Evolutionary conservation across 2,888 invertebrate genomes (phyloP), one percentile per base, ranked within the genome.

Genomic region (Lithophane semibrunnea): DNA sequence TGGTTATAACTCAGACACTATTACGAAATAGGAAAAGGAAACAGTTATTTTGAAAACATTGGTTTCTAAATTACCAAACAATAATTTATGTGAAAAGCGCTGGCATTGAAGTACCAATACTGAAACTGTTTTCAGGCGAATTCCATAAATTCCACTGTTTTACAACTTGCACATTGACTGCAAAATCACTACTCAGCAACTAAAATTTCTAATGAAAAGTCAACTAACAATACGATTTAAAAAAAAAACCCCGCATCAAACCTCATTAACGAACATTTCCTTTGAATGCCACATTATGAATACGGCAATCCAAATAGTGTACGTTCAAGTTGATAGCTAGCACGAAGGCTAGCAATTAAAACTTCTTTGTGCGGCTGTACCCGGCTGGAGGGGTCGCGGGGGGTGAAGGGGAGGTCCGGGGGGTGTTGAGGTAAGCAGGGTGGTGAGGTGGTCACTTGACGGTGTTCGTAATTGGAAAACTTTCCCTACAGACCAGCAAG

Each of bases 271-370:
- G 69, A 68, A 63, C 61, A 78, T 79, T 86, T 75, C 69, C 82
- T 87, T 86, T 86, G 84, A 86, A 88, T 80, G 66, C 75, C 82
- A 81, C 85, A 88, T 89, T 88, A 85, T 88, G 86, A 86, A 89
- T 90, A 90, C 90, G 87, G 89, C 89, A 91, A 91, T 93, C 92
- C 94, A 93, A 95, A 95, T 95, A 95, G 95, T 95, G 93, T 88
- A 87, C 88, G 88, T 85, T 89, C 90, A 90, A 92, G 90, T 93
- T 93, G 94, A 94, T 94, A 93, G 93, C 93, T 92, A 92, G 92
- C 92, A 91, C 91, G 94, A 94, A 95, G 93, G 94, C 93, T 92
- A 92, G 96, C 95, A 96, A 96, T 96, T 96, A 96, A 96, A 96
- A 96, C 94, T 96, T 96, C 96, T 96, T 96, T 95, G 95, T 95